A percentile compares a stretch with the other conserved stretches of the same genome.
phyloP scores from a whole-genome alignment of 1,140 invertebrate genomes.

The Maconellicoccus hirsutus region DNA sequence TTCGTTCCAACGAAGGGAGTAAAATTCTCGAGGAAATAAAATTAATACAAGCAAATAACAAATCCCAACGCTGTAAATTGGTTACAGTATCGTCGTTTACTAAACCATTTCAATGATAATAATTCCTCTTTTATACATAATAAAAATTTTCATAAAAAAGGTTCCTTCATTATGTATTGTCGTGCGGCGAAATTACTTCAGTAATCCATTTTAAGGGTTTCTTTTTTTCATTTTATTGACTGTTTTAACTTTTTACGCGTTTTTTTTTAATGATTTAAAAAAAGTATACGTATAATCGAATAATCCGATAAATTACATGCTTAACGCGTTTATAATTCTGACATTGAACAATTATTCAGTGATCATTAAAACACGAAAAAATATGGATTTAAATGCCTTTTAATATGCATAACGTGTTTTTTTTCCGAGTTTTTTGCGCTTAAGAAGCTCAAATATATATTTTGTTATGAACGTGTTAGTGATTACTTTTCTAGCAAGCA shows the following conservation, averaged over 20 bases:
- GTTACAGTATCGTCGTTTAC: not conserved
- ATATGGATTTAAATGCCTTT: not conserved
- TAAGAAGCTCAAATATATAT: not conserved
- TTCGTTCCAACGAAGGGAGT: not conserved
- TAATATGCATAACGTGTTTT: not conserved
- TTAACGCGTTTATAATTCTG: not conserved
- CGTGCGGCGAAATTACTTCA: not conserved
- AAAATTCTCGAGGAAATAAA: not conserved
- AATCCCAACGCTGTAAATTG: not conserved
- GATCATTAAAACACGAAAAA: not conserved
- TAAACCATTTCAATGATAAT: not conserved
- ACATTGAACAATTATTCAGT: not conserved
- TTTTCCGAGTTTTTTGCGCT: too few species aligned
- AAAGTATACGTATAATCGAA: not conserved
- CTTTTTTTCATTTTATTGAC: not conserved
- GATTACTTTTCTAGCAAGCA: not conserved
- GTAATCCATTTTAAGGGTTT: not conserved
- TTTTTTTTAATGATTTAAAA: not conserved
- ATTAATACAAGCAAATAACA: constrained; percentile 1
- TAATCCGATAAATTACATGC: not conserved
- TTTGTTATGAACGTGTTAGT: not conserved
- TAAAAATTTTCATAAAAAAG: constrained; percentile 6
- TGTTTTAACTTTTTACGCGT: not conserved
- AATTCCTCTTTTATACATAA: constrained; percentile 1
- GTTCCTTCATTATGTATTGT: not conserved